These are phyloP conservation scores for Lordiphosa collinella DNA, from an alignment of 1,140 invertebrate genomes.

Conservation along the genomic window DNA sequence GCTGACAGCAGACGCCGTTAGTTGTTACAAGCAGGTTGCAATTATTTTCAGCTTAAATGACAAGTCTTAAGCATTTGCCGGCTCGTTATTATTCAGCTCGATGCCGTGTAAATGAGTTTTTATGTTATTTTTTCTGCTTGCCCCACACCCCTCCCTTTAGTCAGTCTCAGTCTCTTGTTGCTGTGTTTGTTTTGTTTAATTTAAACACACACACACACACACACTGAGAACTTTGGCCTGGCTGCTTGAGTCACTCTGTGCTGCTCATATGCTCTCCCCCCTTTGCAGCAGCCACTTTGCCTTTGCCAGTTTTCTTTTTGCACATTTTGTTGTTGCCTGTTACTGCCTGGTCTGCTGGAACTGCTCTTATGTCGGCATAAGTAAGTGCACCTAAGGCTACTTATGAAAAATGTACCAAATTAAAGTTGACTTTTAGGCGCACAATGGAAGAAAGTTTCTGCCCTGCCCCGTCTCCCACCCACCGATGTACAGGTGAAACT, in stretches of 20 bases:
- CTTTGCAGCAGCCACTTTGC: constrained; percentile 7
- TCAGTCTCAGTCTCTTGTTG: neutral
- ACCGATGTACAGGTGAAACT: constrained; percentile 42
- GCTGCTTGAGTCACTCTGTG: constrained; percentile 47
- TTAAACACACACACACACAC: constrained; percentile 21
- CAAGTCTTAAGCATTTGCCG: constrained; percentile 75
- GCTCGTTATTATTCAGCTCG: constrained; percentile 56
- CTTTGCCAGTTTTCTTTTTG: constrained; percentile 64
- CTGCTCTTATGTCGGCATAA: constrained; percentile 67
- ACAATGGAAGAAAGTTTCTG: constrained; percentile 24
- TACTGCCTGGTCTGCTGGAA: constrained; percentile 20
- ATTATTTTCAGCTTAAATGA: constrained; percentile 80
- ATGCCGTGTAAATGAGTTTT: constrained; percentile 53
- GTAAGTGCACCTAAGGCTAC: constrained; percentile 79
- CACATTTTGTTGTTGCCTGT: constrained; percentile 28
- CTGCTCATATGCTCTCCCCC: constrained; percentile 31
- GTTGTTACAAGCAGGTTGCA: constrained; percentile 71
- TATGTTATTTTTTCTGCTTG: constrained; percentile 10
- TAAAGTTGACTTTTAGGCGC: constrained; percentile 75
- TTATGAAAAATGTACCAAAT: constrained; percentile 77
- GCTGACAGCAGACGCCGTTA: constrained; percentile 63
- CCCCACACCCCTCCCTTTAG: neutral
- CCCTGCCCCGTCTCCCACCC: neutral
- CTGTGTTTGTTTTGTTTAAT: constrained; percentile 44
- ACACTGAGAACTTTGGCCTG: constrained; percentile 35